Conservation (phyloP, 2,888 invertebrate species). For the Nesidiocoris tenuis region DNA sequence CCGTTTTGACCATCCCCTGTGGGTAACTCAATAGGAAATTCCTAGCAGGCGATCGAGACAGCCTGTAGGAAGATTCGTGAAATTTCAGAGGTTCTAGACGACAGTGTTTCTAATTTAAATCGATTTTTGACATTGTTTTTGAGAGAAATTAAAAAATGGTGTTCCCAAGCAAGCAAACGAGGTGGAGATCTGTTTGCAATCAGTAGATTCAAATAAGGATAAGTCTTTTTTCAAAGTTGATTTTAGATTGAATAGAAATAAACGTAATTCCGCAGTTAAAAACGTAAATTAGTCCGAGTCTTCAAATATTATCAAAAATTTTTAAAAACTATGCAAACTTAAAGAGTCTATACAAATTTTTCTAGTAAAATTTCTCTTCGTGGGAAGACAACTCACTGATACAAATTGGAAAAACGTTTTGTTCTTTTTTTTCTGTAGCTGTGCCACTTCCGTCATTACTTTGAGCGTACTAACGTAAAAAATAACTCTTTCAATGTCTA, state of each 20-base stretch:
- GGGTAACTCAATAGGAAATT: background rate
- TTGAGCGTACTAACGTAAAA: conserved; percentile 53
- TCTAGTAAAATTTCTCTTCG: conserved; percentile 45
- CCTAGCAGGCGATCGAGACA: too few species aligned
- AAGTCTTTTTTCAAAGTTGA: too few species aligned
- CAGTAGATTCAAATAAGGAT: background rate
- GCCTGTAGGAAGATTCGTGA: too few species aligned
- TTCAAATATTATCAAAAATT: background rate
- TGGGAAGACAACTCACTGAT: conserved; percentile 49
- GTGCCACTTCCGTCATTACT: conserved; percentile 48
- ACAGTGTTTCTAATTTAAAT: too few species aligned
- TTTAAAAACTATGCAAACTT: conserved; percentile 46
- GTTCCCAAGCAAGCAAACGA: background rate
- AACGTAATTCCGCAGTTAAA: background rate
- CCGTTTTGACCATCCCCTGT: background rate
- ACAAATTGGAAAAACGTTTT: conserved; percentile 48
- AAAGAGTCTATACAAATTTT: conserved; percentile 41
- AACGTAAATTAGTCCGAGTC: background rate
- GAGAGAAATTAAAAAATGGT: background rate
- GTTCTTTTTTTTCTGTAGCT: conserved; percentile 42
- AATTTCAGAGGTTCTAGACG: too few species aligned
- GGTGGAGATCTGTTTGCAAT: background rate
- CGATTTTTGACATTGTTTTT: too few species aligned
- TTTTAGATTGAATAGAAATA: background rate
- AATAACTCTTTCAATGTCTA: conserved; percentile 50